phyloP scores from a whole-genome alignment of 2,113 vertebrate species.

The Pitta sordida region DNA sequence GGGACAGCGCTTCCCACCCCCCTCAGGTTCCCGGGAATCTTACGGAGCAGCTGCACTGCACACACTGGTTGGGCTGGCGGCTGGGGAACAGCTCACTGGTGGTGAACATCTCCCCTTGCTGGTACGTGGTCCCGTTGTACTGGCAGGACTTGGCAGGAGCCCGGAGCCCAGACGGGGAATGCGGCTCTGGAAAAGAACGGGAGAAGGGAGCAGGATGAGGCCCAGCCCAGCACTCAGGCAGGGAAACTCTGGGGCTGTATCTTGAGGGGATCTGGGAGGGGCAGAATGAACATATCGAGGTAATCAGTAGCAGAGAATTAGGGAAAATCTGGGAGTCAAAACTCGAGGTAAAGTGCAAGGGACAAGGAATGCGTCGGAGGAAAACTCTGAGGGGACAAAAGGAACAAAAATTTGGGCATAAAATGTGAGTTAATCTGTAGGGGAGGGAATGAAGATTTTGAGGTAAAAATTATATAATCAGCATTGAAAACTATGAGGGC shows the following conservation, averaged over 20 bases:
- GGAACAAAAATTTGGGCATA: background rate
- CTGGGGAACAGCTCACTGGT: constrained; percentile 83
- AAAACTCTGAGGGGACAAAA: background rate
- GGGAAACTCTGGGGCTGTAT: background rate
- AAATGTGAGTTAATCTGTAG: background rate
- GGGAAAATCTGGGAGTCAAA: background rate
- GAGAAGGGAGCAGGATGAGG: background rate
- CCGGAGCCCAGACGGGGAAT: constrained; percentile 82
- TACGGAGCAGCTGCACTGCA: constrained; percentile 92
- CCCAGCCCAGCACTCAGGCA: background rate
- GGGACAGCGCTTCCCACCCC: background rate
- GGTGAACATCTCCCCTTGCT: constrained; percentile 88
- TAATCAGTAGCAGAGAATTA: background rate
- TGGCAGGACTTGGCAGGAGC: constrained; percentile 81
- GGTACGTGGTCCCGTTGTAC: constrained; percentile 85
- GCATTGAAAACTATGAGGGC: background rate
- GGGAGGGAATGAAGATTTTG: background rate
- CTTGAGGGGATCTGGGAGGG: background rate
- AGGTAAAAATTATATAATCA: background rate
- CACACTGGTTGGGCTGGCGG: constrained; percentile 87
- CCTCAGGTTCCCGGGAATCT: background rate
- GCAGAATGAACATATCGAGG: background rate
- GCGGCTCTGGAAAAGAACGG: constrained; percentile 71
- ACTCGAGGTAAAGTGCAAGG: background rate
- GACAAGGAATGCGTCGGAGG: background rate